A percentile compares a stretch with the other conserved stretches of the same genome.
Evolutionary conservation across 2,113 vertebrate species (phyloP).

Genomic region (Xiphophorus couchianus): DNA sequence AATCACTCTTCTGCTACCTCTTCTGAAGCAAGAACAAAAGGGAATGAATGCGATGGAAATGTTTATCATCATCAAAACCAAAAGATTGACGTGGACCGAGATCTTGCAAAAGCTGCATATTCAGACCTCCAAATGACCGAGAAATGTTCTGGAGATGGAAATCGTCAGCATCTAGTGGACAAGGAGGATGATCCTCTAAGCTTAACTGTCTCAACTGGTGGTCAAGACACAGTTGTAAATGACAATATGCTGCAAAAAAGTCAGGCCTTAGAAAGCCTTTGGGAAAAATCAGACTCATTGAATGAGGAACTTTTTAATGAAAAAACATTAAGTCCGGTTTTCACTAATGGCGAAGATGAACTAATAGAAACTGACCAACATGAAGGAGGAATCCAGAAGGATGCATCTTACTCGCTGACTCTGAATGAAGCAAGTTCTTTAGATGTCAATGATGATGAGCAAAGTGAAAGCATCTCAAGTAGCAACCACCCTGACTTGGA

Average conservation of each 20-base stretch:
- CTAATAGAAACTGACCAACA: conserved; percentile 6
- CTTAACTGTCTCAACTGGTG: background rate
- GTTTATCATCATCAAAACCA: conserved; percentile 19
- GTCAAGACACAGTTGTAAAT: conserved; percentile 19
- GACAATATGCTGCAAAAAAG: background rate
- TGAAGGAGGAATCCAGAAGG: conserved; percentile 24
- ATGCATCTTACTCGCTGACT: background rate
- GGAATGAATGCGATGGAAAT: background rate
- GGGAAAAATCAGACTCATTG: background rate
- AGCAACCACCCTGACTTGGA: conserved; percentile 14
- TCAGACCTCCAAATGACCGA: conserved; percentile 16
- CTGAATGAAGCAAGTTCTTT: conserved; percentile 3
- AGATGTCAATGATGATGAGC: conserved; percentile 10
- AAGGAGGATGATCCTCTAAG: background rate
- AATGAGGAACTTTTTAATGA: conserved; percentile 12
- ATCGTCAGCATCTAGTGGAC: background rate
- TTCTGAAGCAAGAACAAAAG: background rate
- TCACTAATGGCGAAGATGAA: conserved; percentile 10
- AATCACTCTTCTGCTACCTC: conserved; percentile 4
- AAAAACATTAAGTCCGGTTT: conserved; percentile 5
- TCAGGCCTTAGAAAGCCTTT: background rate
- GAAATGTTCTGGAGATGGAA: conserved; percentile 20
- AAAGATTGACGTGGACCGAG: background rate
- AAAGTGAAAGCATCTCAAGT: conserved; percentile 6
- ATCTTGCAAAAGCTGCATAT: background rate